These are phyloP conservation scores for Lagria hirta DNA, from an alignment of 2,888 invertebrate genomes.

Conservation along the genomic window DNA sequence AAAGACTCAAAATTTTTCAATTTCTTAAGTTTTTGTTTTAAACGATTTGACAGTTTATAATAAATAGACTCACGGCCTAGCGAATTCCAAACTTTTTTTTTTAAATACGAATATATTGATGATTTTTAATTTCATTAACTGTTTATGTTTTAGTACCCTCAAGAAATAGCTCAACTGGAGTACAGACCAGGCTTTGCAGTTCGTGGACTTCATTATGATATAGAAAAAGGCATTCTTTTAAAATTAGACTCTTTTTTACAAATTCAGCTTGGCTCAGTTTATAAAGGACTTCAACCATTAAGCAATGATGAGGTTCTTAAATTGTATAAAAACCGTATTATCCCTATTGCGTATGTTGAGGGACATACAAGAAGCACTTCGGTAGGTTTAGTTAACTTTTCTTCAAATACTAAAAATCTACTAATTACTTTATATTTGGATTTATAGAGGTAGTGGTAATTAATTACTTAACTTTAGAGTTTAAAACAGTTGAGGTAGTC, in stretches of 20 bases:
- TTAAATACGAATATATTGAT: slow-evolving; percentile 2
- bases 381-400: slow-evolving; percentile 56
- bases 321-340: slow-evolving; percentile 81
- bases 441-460: no score
- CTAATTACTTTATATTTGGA: no score
- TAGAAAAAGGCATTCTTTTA: slow-evolving; percentile 88
- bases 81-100: no score
- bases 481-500: background rate
- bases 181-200: slow-evolving; percentile 95
- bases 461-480: no score
- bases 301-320: slow-evolving; percentile 81
- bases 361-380: slow-evolving; percentile 71
- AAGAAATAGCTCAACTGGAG: slow-evolving; percentile 75
- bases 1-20: no score
- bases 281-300: slow-evolving; percentile 80
- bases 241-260: slow-evolving; percentile 96
- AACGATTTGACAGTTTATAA: no score
- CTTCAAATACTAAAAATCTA: no score
- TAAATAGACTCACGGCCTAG: no score
- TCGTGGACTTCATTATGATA: slow-evolving; percentile 96
- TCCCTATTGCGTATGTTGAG: slow-evolving; percentile 86
- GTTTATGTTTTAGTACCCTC: slow-evolving; percentile 81
- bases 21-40: no score
- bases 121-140: no score
- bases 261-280: slow-evolving; percentile 94